phyloP scores from a whole-genome alignment of 2,113 vertebrate species.

The Agelaius phoeniceus region DNA sequence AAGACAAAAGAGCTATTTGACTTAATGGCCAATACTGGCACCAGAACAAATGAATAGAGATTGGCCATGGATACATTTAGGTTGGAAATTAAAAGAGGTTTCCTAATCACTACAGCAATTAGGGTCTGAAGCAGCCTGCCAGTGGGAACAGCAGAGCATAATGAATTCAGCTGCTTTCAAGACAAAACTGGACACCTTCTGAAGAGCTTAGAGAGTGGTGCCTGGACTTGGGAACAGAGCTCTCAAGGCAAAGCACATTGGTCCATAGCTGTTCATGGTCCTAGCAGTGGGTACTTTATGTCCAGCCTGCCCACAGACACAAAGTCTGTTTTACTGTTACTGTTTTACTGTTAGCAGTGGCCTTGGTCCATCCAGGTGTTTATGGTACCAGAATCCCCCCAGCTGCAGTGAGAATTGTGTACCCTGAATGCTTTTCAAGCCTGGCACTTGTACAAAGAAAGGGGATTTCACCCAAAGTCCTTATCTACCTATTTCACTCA shows the following conservation, averaged over 20 bases:
- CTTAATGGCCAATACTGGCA: conserved; percentile 24
- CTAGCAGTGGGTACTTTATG: background rate
- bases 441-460: background rate
- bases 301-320: background rate
- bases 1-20: conserved; percentile 35
- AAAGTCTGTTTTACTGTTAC: background rate
- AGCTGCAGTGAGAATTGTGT: background rate
- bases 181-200: background rate
- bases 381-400: background rate
- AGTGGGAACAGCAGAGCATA: background rate
- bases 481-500: background rate
- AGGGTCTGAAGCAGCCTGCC: background rate
- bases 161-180: background rate
- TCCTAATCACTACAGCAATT: conserved; percentile 9
- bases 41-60: conserved; percentile 31
- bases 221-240: background rate
- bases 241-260: background rate
- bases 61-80: conserved; percentile 5
- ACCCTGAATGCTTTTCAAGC: background rate
- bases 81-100: conserved; percentile 13
- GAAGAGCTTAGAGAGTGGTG: background rate
- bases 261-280: background rate
- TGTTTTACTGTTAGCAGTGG: background rate
- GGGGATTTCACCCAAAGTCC: background rate
- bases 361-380: background rate